Conservation (phyloP, 1,140 invertebrate genomes). For the Aphelenchoides besseyi region DNA sequence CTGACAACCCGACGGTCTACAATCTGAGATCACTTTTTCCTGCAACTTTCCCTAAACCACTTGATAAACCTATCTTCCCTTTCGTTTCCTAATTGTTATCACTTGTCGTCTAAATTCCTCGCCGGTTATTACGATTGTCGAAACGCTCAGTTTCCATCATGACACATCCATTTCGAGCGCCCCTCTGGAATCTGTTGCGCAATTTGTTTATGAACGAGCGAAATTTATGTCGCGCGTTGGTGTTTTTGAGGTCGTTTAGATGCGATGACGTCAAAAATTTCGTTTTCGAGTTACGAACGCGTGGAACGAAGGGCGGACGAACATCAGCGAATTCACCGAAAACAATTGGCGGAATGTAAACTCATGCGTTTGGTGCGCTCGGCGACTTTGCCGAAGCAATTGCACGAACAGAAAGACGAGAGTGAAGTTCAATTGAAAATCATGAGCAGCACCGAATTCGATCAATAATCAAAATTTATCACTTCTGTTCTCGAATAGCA, state of each 20-base stretch:
- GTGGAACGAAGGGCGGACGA: not conserved
- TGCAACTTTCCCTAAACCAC: too few relatives aligned
- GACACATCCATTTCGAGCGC: not conserved
- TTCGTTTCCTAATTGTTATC: too few relatives aligned
- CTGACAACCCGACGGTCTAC: too few relatives aligned
- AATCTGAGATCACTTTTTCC: too few relatives aligned
- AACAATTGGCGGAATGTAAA: not conserved
- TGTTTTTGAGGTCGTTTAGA: slow-evolving; percentile 1
- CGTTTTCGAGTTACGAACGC: not conserved
- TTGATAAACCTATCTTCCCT: too few relatives aligned
- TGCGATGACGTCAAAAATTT: slow-evolving; percentile 2
- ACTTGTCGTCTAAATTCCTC: too few relatives aligned
- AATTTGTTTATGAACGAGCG: slow-evolving; percentile 1
- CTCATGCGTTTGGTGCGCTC: not conserved
- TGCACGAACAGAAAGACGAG: not conserved
- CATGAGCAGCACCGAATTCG: not conserved
- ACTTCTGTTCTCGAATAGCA: not conserved
- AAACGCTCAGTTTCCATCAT: not conserved
- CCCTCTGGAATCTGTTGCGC: not conserved
- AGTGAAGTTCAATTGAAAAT: not conserved
- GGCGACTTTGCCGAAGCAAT: not conserved
- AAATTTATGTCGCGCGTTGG: not conserved
- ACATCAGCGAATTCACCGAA: not conserved
- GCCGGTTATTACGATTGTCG: too few relatives aligned
- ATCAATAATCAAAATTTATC: not conserved